Percentiles rank a stretch among this genome's conserved stretches.
Conservation (phyloP, 2,113 vertebrate genomes). For the Ahaetulla prasina region DNA sequence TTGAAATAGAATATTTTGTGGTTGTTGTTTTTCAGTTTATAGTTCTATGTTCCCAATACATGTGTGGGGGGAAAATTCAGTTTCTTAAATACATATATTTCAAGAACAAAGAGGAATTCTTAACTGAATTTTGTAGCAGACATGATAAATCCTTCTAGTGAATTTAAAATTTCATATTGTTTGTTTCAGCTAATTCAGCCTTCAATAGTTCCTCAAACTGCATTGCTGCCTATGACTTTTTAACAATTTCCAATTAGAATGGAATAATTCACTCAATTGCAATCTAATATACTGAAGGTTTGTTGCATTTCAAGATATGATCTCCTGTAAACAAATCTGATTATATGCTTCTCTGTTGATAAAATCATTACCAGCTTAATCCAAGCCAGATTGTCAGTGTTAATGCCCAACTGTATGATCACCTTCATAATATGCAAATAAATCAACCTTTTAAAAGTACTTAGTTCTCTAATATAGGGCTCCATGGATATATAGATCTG, state of each 20-base stretch:
- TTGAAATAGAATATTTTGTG: background rate
- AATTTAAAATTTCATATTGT: slow-evolving; percentile 54
- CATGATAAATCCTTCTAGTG: slow-evolving; percentile 48
- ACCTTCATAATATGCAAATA: background rate
- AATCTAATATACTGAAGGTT: background rate
- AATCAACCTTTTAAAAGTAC: background rate
- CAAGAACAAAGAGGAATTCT: background rate
- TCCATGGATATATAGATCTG: background rate
- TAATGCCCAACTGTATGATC: background rate
- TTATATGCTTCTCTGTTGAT: background rate
- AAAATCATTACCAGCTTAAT: background rate
- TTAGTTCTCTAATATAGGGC: background rate
- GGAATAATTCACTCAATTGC: accelerated
- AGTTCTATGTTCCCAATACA: background rate
- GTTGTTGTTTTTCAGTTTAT: background rate
- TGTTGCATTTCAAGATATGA: background rate
- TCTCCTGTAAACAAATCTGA: background rate
- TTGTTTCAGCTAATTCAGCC: slow-evolving; percentile 64
- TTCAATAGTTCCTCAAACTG: slow-evolving; percentile 5
- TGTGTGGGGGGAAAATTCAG: background rate
- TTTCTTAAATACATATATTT: background rate
- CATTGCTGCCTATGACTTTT: slow-evolving; percentile 17
- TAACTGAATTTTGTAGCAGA: slow-evolving; percentile 21
- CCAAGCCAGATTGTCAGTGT: background rate
- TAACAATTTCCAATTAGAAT: slow-evolving; percentile 20